Conservation (phyloP, 30 jellyfish, hydroid and myxozoan species). For the Rhopilema esculentum region DNA sequence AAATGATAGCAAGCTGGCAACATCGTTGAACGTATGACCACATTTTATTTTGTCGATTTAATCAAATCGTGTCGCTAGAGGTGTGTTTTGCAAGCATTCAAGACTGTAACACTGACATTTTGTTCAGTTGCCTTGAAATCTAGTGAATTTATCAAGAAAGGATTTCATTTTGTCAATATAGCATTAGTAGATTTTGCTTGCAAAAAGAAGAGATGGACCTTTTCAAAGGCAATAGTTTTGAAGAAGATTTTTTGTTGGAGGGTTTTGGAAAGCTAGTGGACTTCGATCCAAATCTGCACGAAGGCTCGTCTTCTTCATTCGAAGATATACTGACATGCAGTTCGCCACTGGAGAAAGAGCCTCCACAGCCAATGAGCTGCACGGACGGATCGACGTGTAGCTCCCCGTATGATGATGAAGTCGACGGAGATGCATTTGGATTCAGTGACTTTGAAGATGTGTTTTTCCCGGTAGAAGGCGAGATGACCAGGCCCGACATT, state of each 20-base stretch:
- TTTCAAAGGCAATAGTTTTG: not conserved
- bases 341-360: not conserved
- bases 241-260: not conserved
- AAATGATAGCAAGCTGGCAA: not conserved
- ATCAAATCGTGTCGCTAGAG: no score
- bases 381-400: not conserved
- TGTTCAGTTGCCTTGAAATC: no score
- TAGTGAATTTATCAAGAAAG: no score
- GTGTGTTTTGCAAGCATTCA: no score
- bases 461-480: not conserved
- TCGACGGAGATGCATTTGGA: not conserved
- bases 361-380: not conserved
- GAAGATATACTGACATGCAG: not conserved
- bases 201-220: not conserved
- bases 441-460: not conserved
- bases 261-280: not conserved
- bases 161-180: no score
- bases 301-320: not conserved
- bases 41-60: not conserved
- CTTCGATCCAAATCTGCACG: not conserved
- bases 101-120: no score
- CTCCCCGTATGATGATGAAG: not conserved
- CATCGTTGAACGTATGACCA: not conserved
- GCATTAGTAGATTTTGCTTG: not conserved
- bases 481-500: not conserved